Percentiles rank a stretch among this genome's conserved stretches.
phyloP scores from a whole-genome alignment of 2,888 invertebrate genomes.

The Drosophila meridiana region DNA sequence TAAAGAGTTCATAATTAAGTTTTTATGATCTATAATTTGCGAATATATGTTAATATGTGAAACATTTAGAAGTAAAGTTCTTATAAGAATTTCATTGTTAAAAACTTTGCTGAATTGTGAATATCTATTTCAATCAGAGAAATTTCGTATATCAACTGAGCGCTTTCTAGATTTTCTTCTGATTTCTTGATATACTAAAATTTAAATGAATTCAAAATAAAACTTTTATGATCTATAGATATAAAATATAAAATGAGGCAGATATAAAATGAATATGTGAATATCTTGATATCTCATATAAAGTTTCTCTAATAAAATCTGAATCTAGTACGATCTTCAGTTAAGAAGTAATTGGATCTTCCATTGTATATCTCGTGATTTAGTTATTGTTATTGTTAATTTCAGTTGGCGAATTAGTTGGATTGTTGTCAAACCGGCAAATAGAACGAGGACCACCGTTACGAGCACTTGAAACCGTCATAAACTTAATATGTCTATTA shows the following conservation, averaged over 20 bases:
- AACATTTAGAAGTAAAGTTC: neutral
- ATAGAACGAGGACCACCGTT: slow-evolving; percentile 56
- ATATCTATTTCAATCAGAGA: neutral
- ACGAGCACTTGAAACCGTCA: slow-evolving; percentile 45
- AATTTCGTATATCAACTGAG: neutral
- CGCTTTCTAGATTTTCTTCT: no score
- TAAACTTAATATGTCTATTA: slow-evolving; percentile 74
- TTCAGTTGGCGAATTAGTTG: slow-evolving; percentile 18
- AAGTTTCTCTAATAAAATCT: neutral
- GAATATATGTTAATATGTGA: neutral
- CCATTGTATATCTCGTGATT: slow-evolving; percentile 1
- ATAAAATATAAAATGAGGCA: no score
- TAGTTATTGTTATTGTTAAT: slow-evolving; percentile 12
- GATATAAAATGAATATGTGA: no score
- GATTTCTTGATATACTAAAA: no score
- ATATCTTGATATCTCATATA: neutral
- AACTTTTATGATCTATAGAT: no score
- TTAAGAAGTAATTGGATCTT: neutral
- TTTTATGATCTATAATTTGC: no score
- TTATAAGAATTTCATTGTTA: neutral
- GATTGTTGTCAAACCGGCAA: slow-evolving; percentile 47
- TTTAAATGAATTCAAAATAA: no score
- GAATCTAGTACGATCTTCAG: neutral
- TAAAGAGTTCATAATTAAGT: no score
- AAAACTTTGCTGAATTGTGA: neutral